These are phyloP conservation scores for Aurelia coerulea DNA, from an alignment of 30 jellyfish, hydroid and myxozoan species.

Conservation along the genomic window DNA sequence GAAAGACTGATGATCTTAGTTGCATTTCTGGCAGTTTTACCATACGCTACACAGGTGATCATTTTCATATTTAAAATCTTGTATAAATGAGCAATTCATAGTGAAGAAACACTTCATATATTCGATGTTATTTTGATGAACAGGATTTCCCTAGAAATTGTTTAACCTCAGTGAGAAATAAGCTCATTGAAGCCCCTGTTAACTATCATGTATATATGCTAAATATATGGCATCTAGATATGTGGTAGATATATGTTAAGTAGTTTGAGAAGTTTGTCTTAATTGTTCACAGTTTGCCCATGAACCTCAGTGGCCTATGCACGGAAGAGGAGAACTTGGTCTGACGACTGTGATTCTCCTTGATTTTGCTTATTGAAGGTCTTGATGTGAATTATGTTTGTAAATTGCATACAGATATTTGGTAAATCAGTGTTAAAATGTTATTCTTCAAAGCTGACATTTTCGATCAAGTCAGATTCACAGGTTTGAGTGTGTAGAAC, in stretches of 20 bases:
- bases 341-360: too few species aligned
- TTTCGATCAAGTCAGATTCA: too few species aligned
- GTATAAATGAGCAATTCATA: too few species aligned
- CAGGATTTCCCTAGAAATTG: neutral
- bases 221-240: neutral
- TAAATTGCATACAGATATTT: neutral
- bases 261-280: too few species aligned
- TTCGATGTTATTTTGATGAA: neutral
- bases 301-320: too few species aligned
- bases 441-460: too few species aligned
- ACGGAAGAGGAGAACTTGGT: too few species aligned
- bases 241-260: neutral
- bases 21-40: neutral
- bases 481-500: too few species aligned
- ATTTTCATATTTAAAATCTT: neutral
- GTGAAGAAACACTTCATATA: too few species aligned
- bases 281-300: too few species aligned
- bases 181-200: neutral
- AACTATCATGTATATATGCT: neutral
- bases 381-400: neutral
- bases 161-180: neutral
- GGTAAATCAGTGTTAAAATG: too few species aligned
- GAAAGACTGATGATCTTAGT: neutral
- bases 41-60: neutral
- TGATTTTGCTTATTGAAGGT: too few species aligned